Evolutionary conservation across 1,140 invertebrate species (phyloP).

Genomic region (Schmidtea mediterranea): DNA sequence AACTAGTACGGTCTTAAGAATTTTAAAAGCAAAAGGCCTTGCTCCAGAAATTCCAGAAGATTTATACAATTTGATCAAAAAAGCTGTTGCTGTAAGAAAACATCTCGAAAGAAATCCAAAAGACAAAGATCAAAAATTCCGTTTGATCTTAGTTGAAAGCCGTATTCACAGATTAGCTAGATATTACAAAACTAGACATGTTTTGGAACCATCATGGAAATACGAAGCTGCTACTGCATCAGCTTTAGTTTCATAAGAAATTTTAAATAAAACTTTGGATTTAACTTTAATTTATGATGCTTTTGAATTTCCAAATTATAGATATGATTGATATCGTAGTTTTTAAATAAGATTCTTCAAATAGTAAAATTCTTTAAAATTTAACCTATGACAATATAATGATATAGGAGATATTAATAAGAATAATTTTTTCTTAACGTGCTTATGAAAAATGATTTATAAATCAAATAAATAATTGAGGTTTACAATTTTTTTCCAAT

Average conservation of each 20-base stretch:
- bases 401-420: too few relatives aligned
- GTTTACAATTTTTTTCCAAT: too few relatives aligned
- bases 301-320: too few relatives aligned
- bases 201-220: slow-evolving; percentile 86
- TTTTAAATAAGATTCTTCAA: too few relatives aligned
- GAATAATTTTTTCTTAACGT: too few relatives aligned
- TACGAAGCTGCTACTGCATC: slow-evolving; percentile 30
- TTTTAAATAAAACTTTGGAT: too few relatives aligned
- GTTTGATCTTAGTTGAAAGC: slow-evolving; percentile 82
- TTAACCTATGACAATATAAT: too few relatives aligned
- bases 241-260: neutral
- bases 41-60: slow-evolving; percentile 89
- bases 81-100: slow-evolving; percentile 89
- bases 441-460: too few relatives aligned
- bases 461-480: too few relatives aligned
- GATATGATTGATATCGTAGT: too few relatives aligned
- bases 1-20: slow-evolving; percentile 85
- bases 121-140: slow-evolving; percentile 91
- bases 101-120: slow-evolving; percentile 78
- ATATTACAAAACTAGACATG: slow-evolving; percentile 87
- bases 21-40: slow-evolving; percentile 80
- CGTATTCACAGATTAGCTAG: slow-evolving; percentile 84
- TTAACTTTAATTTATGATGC: too few relatives aligned
- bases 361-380: too few relatives aligned
- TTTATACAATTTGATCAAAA: slow-evolving; percentile 96